Conservation (phyloP, 2,888 invertebrate species). For the Drosophila dives region DNA sequence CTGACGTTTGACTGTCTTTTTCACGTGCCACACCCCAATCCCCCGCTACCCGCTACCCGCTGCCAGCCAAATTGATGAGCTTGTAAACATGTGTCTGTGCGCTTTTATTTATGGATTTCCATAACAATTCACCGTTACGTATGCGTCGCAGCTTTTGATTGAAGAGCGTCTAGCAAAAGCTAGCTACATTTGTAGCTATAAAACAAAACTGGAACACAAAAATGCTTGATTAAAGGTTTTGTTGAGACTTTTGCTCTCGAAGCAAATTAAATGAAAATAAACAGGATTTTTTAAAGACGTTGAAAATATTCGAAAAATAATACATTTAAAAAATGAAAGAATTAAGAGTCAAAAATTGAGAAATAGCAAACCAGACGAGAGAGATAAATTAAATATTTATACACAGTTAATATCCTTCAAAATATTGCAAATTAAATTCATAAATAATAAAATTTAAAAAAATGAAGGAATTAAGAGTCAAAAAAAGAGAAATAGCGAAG, state of each 20-base stretch:
- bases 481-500: too few species aligned
- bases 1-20: conserved; percentile 57
- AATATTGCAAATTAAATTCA: too few species aligned
- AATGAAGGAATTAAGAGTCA: too few species aligned
- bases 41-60: background rate
- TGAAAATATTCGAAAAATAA: too few species aligned
- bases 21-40: background rate
- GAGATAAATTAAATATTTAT: too few species aligned
- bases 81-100: conserved; percentile 75
- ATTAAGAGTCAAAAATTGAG: too few species aligned
- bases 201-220: conserved; percentile 24
- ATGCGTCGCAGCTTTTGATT: conserved; percentile 73
- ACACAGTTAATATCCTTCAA: too few species aligned
- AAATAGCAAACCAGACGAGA: too few species aligned
- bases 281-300: too few species aligned
- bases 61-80: conserved; percentile 72
- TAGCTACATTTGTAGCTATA: conserved; percentile 29
- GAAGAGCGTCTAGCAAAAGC: conserved; percentile 60
- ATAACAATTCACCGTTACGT: conserved; percentile 73
- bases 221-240: conserved; percentile 54
- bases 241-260: background rate
- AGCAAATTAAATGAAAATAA: background rate
- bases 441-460: too few species aligned
- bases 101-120: conserved; percentile 79
- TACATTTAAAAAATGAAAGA: too few species aligned